Percentiles rank a stretch among this genome's conserved stretches.
Conservation (phyloP, 2,888 invertebrate genomes). For the Nasonovia ribisnigri region DNA sequence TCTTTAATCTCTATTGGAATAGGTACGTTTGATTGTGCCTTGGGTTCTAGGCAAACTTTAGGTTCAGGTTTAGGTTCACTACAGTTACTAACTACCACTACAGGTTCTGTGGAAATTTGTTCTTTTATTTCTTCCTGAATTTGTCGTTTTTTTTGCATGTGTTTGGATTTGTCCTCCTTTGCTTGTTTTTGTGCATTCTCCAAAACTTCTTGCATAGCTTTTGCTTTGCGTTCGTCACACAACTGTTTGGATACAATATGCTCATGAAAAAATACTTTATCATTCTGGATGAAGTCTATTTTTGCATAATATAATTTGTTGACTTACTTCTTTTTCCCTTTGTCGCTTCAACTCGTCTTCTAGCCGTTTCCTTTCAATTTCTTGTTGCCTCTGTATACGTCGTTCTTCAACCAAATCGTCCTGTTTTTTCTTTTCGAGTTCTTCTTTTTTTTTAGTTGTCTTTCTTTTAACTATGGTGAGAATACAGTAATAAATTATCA, state of each 20-base stretch:
- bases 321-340: slow-evolving; percentile 76
- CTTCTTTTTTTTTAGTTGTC: slow-evolving; percentile 72
- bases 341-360: slow-evolving; percentile 75
- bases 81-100: background rate
- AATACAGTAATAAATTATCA: background rate
- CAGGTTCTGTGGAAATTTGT: slow-evolving; percentile 6
- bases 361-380: slow-evolving; percentile 83
- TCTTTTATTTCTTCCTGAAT: slow-evolving; percentile 48
- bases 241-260: slow-evolving; percentile 68
- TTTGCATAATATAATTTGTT: background rate
- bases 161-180: slow-evolving; percentile 74
- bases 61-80: background rate
- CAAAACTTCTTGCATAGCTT: slow-evolving; percentile 82
- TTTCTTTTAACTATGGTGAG: slow-evolving; percentile 72
- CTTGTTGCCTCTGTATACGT: slow-evolving; percentile 81
- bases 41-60: slow-evolving; percentile 9
- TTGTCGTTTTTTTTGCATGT: slow-evolving; percentile 67
- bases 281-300: background rate
- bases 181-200: slow-evolving; percentile 80
- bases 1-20: slow-evolving; percentile 20
- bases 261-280: background rate
- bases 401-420: slow-evolving; percentile 82
- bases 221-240: slow-evolving; percentile 74
- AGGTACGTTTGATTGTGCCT: background rate
- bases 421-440: slow-evolving; percentile 70